Conservation (phyloP, 2,797 vertebrate species). For the Phalanger gymnotis region DNA sequence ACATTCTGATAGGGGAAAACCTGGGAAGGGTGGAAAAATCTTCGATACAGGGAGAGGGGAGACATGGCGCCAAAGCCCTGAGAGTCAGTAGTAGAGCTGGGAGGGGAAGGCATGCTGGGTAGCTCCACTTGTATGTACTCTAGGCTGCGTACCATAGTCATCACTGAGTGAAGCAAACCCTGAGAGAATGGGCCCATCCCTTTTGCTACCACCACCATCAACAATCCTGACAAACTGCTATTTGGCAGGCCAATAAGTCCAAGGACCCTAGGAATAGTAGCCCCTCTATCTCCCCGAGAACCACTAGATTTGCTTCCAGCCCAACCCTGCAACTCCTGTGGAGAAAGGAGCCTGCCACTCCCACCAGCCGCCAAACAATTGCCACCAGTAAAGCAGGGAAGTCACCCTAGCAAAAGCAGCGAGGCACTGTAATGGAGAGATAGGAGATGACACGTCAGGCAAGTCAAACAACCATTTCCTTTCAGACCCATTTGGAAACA, state of each 20-base stretch:
- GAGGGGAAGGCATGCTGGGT: not conserved
- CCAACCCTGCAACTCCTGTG: not conserved
- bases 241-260: not conserved
- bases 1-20: not conserved
- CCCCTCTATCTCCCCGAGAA: not conserved
- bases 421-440: not conserved
- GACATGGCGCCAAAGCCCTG: not conserved
- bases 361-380: not conserved
- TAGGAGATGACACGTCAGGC: not conserved
- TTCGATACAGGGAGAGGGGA: too few relatives aligned
- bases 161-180: too few relatives aligned
- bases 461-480: not conserved
- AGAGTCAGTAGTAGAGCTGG: not conserved
- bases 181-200: not conserved
- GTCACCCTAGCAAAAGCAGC: not conserved
- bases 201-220: not conserved
- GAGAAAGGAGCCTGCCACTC: not conserved
- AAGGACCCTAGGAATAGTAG: not conserved
- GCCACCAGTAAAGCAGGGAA: not conserved
- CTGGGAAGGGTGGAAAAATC: not conserved
- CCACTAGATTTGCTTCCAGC: not conserved
- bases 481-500: not conserved
- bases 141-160: too few relatives aligned
- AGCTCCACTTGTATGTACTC: not conserved
- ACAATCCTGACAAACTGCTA: not conserved